Evolutionary conservation across 2,797 vertebrate species (phyloP), one percentile per base, ranked within the genome.

Genomic region (Sebastes miniatus): DNA sequence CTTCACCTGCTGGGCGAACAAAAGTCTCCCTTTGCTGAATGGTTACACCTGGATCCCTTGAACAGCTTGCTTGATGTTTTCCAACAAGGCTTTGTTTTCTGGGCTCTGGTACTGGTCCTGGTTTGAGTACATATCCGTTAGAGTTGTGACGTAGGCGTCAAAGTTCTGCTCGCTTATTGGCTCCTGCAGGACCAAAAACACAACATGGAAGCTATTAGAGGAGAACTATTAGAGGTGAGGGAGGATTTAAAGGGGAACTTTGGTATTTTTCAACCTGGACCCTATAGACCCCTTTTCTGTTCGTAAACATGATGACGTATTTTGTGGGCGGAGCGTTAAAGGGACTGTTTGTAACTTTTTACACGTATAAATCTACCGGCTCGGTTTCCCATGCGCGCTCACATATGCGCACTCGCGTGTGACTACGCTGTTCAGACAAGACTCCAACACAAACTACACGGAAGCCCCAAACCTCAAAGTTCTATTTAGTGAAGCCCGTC

Each of bases 11-110:
- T 63, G 77, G 80, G 85, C 94, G 27, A 80, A 77, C 90, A 94
- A 92, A 93, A 80, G 36, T 73, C 71, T 66, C 83, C 86, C 80
- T 94, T 84, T 90, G 95, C 93, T 93, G 91, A 89, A 94, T 91
- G 90, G 95, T 96, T 98, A 99, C 94, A 99, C 99, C 96, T 99
- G 98, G 95, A 99, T 99, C 93, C 98, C 98, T 97, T 99, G 97
- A 89, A 99, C 99, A 83, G 99, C 98, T 96, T 99, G 98, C 95
- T 99, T 99, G 95, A 99, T 98, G 94, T 98, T 99, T 95, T 99
- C 99, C 96, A 99, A 95, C 94, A 99, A 96, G 91, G 96, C 97
- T 96, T 99, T 99, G 97, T 98, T 99, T 95, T 99, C 98, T 58
- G 97, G 97, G 93, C 96, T 99, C 96, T 99, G 99, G 96, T 98